Conservation (phyloP, 1,140 invertebrate species). For the Portunus trituberculatus region DNA sequence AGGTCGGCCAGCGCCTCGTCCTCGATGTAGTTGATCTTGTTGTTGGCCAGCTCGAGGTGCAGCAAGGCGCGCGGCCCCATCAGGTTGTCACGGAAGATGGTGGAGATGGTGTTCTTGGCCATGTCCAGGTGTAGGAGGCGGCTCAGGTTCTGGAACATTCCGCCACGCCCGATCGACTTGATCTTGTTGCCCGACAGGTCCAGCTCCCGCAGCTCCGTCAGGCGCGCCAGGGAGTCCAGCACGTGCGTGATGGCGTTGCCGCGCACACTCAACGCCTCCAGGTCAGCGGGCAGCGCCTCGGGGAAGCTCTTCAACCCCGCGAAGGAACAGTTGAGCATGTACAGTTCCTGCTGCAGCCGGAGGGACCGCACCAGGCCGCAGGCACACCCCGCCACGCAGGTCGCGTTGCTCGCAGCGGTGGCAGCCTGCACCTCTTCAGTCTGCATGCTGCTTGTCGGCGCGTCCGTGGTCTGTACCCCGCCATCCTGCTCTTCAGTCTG, state of each 20-base stretch:
- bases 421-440: too few relatives aligned
- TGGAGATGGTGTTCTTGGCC: constrained; percentile 78
- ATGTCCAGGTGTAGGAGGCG: constrained; percentile 77
- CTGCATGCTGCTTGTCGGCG: too few relatives aligned
- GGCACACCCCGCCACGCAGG: constrained; percentile 60
- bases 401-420: too few relatives aligned
- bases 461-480: too few relatives aligned
- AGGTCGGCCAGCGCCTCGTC: constrained; percentile 77
- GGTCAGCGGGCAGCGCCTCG: constrained; percentile 44
- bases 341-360: constrained; percentile 71
- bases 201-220: constrained; percentile 73
- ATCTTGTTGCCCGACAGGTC: constrained; percentile 79
- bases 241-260: constrained; percentile 74
- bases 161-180: constrained; percentile 78
- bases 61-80: constrained; percentile 77
- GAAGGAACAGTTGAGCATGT: constrained; percentile 73
- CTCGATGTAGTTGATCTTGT: constrained; percentile 78
- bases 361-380: constrained; percentile 60
- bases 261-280: constrained; percentile 66
- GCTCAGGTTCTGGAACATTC: constrained; percentile 78
- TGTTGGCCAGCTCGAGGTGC: constrained; percentile 78
- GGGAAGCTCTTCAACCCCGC: constrained; percentile 64
- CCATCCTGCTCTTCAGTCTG: too few relatives aligned
- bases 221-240: constrained; percentile 57
- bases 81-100: constrained; percentile 78